Evolutionary conservation across 2,113 vertebrate genomes (phyloP).

Genomic region (Ursus arctos): DNA sequence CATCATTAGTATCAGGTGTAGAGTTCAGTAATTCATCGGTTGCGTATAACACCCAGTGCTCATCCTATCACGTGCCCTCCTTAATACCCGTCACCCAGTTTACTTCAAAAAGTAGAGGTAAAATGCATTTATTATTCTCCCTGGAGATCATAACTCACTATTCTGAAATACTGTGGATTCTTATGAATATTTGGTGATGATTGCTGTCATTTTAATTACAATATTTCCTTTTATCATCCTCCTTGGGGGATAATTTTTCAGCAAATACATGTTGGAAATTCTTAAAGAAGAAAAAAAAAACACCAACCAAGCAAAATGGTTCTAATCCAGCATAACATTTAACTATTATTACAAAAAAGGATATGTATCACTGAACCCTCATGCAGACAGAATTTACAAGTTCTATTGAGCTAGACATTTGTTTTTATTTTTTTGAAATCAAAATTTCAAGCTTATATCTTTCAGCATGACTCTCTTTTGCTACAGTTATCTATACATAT

Average conservation of each 20-base stretch:
- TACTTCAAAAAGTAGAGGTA: neutral
- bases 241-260: conserved; percentile 27
- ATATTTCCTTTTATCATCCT: conserved; percentile 20
- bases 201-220: conserved; percentile 25
- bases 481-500: neutral
- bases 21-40: neutral
- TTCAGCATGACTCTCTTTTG: neutral
- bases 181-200: neutral
- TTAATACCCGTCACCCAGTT: neutral
- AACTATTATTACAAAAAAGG: neutral
- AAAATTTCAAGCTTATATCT: neutral
- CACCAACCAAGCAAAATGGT: conserved; percentile 11
- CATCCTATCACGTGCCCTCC: neutral
- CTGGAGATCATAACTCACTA: neutral
- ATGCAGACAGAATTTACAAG: neutral
- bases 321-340: neutral
- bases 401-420: neutral
- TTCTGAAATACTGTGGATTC: neutral
- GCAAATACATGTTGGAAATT: neutral
- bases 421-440: conserved; percentile 22
- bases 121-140: neutral
- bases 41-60: neutral
- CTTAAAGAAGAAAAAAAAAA: neutral
- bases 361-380: neutral
- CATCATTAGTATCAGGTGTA: neutral